Base-by-base conservation (phyloP, 1,140 invertebrate genomes). In the Apis cerana region DNA sequence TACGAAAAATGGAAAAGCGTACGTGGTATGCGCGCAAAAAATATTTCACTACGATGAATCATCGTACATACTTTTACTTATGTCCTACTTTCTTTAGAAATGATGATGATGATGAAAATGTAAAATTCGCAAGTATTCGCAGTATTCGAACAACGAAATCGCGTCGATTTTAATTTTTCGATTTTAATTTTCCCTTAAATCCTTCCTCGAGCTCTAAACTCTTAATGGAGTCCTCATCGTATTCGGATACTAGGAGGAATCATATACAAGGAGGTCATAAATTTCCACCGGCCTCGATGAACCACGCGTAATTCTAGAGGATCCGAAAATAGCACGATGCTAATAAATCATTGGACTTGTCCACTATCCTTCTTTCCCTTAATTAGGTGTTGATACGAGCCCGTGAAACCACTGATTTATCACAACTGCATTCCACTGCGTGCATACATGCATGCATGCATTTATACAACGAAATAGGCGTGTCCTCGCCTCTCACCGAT, bases 381-480 rank as follows among this genome's bases (percentile, higher is more conserved):
- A 77, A 82, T 78, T 70, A 69, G 21, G 52, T 62, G 75, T 70
- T 82, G 74, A 82, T 69, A 62, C 23, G 69, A 21, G 65, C 48
- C 65, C 19, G 27, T 23, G 43, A 67, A 33, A 59, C 58, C 43
- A 15, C n/a, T 50, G 74, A 77, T 77, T 69, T 62, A 64, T 27
- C 27, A 7, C 43, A 13, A 11, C 64, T 0, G 15, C 27, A 15
- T 58, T 43, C 23, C 15, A 21, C 33, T 7, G 21, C 61, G 13
- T 33, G 33, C 33, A 33, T 33, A 2, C 61, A 19, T 33, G 33
- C 33, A 33, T 33, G 33, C 61, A 56, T 50, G n/a, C 8, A 43
- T 48, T 7, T 17, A 19, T 27, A 52, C 27, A 23, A n/a, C n/a
- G n/a, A 13, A 52, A 17, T n/a, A 71, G 17, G 33, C 19, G n/a